Base-by-base conservation (phyloP, 2,888 invertebrate genomes). In the Callyntrura sp. region DNA sequence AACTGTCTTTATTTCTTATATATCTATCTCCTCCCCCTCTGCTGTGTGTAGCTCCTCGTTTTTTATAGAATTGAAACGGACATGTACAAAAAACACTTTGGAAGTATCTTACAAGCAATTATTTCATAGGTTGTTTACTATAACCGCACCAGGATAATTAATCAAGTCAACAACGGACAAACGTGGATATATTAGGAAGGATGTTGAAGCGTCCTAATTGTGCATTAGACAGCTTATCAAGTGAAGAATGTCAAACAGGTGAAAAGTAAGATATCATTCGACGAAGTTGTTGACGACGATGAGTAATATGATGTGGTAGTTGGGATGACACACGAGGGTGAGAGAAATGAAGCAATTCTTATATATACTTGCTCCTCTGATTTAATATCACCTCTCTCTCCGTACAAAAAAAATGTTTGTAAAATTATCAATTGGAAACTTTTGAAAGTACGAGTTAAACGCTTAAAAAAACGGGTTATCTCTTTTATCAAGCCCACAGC, bases 231-330 rank as follows among this genome's bases (percentile, higher is more conserved):
- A 85, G 81, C 85, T 90, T 90, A 90, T 90, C 89, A 90, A 90
- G 89, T 88, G 84, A 88, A 90, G 85, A 90, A 81, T 90, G 89
- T 90, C 89, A 90, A 90, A 90, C 85, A 90, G 89, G 89, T 90
- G 89, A 90, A 90, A 43, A 57, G 81, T 90, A 81, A 90, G 89
- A 90, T 85, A 90, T 90, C 85, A 85, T 84, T 14, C 17, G 45
- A 73, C 48, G 73, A 73, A 20, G 12, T 1, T 23, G 65, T 1
- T 65, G 88, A 88, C 57, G 85, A 51, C 48, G 57, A 78, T 88
- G 84, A 90, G 55, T 68, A 90, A 90, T 90, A 85, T 85, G 89
- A 88, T 79, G 89, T 51, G 81, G 70, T 14, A 81, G 76, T n/a
- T 28, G 20, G 60, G 81, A 68, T 85, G 85, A 90, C 85, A 88